Base-by-base conservation (phyloP, 1,140 invertebrate species). In the Dreissena rostriformis region DNA sequence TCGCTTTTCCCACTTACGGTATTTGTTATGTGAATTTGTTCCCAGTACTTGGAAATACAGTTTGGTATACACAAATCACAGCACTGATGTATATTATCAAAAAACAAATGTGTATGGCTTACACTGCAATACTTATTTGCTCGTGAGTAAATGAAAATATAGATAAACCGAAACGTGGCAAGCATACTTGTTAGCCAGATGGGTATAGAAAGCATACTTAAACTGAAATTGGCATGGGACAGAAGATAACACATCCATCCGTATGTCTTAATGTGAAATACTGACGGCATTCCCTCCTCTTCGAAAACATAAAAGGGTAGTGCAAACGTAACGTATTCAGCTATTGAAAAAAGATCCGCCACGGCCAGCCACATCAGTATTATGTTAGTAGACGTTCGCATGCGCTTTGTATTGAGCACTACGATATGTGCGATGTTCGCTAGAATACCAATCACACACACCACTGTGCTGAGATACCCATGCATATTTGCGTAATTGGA, bases 161-260 rank as follows among this genome's bases (percentile, higher is more conserved):
- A 97, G n/a, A 99, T 96, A 91, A 98, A 99, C 8, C 98, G 94
- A 97, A 98, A 99, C 8, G 99, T 96, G 0, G 98, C 98, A 61
- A 99, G 92, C 4, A 97, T 97, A 0, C 99, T 96, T 0, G 98
- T 98, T 83, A 99, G 92, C 95, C 97, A 98, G 80, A 98, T 98
- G 0, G 97, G 98, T 65, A 98, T 97, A 0, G 98, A 98, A 92
- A 99, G 98, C 91, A 97, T 95, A 0, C 98, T 96, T 95, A 95
- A 93, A 12, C 95, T 94, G 91, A 98, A 98, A 86, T 97, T 93
- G 24, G 91, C 92, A 82, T 92, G 91, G 74, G 93, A 93, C 17
- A 92, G 52, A 11, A 92, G 84, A 65, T 91, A 90, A 51, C 88
- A 88, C 39, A 92, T 91, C 90, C 91, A 92, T 57, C 82, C 82